Percentiles rank a stretch among this genome's conserved stretches.
Conservation (phyloP, 92 coral and sea anemone species). For the Bergia sp. region DNA sequence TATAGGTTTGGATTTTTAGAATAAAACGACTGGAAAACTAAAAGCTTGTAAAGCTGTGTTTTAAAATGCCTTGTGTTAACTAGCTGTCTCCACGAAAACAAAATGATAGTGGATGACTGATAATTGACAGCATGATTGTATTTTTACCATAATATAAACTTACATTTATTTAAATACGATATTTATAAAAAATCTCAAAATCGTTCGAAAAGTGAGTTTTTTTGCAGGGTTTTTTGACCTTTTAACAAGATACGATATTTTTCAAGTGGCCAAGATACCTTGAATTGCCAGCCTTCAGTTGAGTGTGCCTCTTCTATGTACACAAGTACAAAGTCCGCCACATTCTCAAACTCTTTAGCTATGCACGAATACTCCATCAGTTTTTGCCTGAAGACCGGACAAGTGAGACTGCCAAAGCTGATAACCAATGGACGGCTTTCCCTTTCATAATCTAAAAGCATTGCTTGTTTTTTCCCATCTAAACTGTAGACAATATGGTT, state of each 20-base stretch:
- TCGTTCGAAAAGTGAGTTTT: too few relatives aligned
- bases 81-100: too few relatives aligned
- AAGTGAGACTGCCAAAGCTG: slow-evolving; percentile 49
- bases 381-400: slow-evolving; percentile 45
- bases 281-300: slow-evolving; percentile 52
- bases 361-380: slow-evolving; percentile 28
- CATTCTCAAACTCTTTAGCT: slow-evolving; percentile 31
- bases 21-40: too few relatives aligned
- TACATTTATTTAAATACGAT: too few relatives aligned
- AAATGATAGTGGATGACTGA: too few relatives aligned
- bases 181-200: too few relatives aligned
- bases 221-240: too few relatives aligned
- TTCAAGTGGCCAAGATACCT: slow-evolving; percentile 17
- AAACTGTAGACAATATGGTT: slow-evolving; percentile 36
- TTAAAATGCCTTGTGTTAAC: too few relatives aligned
- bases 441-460: slow-evolving; percentile 42
- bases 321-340: slow-evolving; percentile 52
- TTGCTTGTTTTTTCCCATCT: slow-evolving; percentile 39
- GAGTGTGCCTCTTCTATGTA: slow-evolving; percentile 59
- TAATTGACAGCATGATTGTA: neutral
- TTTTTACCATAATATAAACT: too few relatives aligned
- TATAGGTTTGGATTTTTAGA: too few relatives aligned
- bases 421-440: slow-evolving; percentile 43
- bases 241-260: neutral
- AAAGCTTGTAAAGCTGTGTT: too few relatives aligned